phyloP scores from a whole-genome alignment of 1,140 invertebrate species.

The Asobara japonica region DNA sequence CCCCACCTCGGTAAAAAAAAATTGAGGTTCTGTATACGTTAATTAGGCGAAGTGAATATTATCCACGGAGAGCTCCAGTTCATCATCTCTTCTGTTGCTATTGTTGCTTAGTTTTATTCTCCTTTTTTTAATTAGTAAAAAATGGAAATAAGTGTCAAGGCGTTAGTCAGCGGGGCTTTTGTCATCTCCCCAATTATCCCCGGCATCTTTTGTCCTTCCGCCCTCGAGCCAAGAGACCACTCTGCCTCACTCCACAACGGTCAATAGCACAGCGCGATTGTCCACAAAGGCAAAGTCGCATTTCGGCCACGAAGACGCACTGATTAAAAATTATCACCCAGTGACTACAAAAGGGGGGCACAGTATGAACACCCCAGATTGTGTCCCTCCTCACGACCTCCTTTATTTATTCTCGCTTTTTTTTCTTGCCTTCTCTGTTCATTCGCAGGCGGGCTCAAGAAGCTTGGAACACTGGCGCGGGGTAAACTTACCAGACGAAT shows the following conservation, averaged over 20 bases:
- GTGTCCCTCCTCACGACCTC: conserved; percentile 19
- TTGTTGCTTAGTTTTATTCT: background rate
- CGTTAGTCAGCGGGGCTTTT: background rate
- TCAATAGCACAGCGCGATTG: background rate
- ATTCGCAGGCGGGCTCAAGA: conserved; percentile 23
- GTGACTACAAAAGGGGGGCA: conserved; percentile 48
- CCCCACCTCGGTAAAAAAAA: too few species aligned
- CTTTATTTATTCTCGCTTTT: conserved; percentile 24
- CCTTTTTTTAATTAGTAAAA: background rate
- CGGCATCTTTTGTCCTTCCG: conserved; percentile 45
- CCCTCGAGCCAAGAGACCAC: conserved; percentile 32
- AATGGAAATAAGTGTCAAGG: conserved; percentile 2
- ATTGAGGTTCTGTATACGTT: too few species aligned
- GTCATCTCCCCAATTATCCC: conserved; percentile 48
- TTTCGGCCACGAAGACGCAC: conserved; percentile 48
- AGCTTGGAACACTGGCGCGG: conserved; percentile 28
- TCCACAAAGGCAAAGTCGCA: conserved; percentile 20
- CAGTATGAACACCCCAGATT: background rate
- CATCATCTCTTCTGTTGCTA: too few species aligned
- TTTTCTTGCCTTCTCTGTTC: conserved; percentile 41
- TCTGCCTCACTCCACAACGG: conserved; percentile 6
- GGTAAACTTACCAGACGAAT: conserved; percentile 50
- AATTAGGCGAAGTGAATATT: too few species aligned
- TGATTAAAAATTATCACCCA: conserved; percentile 59
- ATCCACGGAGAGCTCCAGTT: too few species aligned